Percentiles rank a stretch among this genome's conserved stretches.
Evolutionary conservation across 2,888 invertebrate species (phyloP).

Genomic region (Diplazon laetatorius): DNA sequence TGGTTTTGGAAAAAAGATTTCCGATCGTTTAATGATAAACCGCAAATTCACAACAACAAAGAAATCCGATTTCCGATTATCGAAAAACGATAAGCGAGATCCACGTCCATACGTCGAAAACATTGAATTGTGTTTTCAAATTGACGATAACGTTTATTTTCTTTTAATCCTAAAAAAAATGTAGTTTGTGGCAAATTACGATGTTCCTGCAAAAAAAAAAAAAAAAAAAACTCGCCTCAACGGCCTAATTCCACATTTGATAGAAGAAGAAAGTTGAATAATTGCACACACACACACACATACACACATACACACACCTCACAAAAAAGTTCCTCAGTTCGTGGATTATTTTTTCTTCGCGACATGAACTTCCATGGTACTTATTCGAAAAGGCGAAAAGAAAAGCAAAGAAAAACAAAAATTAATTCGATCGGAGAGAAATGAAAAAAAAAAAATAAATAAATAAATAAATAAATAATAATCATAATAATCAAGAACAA

Average conservation of each 20-base stretch:
- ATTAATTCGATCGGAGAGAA: neutral
- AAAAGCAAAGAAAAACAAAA: constrained; percentile 1
- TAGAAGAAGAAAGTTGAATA: neutral
- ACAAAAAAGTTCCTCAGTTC: constrained; percentile 34
- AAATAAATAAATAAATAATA: too few species aligned
- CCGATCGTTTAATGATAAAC: neutral
- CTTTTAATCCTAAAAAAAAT: neutral
- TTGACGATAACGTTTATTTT: constrained; percentile 2
- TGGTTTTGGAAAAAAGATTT: neutral
- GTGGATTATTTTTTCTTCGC: constrained; percentile 17
- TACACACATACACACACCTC: neutral
- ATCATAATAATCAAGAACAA: too few species aligned
- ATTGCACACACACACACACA: neutral
- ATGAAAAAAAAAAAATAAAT: neutral
- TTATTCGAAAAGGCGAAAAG: neutral
- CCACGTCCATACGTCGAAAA: too few species aligned
- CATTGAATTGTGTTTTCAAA: constrained; percentile 6
- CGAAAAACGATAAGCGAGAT: constrained; percentile 2
- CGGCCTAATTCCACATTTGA: constrained; percentile 53
- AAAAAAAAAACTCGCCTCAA: too few species aligned
- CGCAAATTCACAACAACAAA: neutral
- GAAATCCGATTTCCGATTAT: constrained; percentile 13
- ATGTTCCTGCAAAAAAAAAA: constrained; percentile 50
- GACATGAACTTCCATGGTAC: constrained; percentile 16
- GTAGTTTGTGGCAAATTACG: constrained; percentile 13